Conservation (phyloP, 2,888 invertebrate species). For the Lithophane socia region DNA sequence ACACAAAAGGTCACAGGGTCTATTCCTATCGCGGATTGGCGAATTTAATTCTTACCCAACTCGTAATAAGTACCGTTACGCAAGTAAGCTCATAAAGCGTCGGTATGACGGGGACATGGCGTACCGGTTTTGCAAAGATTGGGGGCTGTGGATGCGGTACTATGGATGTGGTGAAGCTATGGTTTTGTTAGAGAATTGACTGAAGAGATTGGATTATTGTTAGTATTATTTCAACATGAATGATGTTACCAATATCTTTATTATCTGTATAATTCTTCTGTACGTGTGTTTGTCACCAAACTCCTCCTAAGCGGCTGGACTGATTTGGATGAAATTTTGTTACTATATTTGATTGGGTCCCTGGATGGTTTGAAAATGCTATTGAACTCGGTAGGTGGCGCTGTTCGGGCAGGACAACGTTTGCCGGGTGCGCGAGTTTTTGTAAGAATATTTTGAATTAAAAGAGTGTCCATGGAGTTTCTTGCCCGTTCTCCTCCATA, state of each 20-base stretch:
- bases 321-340: too few relatives aligned
- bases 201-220: background rate
- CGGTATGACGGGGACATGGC: constrained; percentile 34
- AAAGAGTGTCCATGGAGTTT: background rate
- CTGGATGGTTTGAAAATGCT: too few relatives aligned
- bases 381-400: too few relatives aligned
- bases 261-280: too few relatives aligned
- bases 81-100: constrained; percentile 45
- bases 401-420: too few relatives aligned
- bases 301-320: too few relatives aligned
- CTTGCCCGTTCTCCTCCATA: background rate
- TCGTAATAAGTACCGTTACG: constrained; percentile 57
- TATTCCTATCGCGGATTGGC: constrained; percentile 38
- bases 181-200: background rate
- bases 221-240: background rate
- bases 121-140: constrained; percentile 55
- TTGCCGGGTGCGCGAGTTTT: too few relatives aligned
- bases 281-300: too few relatives aligned
- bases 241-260: background rate
- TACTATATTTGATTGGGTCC: too few relatives aligned
- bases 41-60: constrained; percentile 47
- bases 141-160: constrained; percentile 11
- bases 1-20: constrained; percentile 39
- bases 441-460: background rate
- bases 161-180: constrained; percentile 11